These are phyloP conservation scores for Rhodophaea formosa DNA, from an alignment of 2,888 invertebrate species.

Conservation along the genomic window DNA sequence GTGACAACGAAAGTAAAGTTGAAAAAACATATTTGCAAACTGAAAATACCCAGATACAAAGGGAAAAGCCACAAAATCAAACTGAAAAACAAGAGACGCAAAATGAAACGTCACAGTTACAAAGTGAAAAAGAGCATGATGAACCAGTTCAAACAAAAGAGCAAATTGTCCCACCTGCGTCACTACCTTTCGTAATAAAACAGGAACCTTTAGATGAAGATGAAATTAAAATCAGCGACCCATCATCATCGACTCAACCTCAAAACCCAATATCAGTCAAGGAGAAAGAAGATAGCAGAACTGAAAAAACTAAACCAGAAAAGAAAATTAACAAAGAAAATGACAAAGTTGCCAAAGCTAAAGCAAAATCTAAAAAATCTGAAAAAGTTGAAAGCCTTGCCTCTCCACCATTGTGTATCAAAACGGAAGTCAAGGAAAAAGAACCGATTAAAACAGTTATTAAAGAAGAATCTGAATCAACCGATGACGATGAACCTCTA, in stretches of 20 bases:
- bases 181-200: slow-evolving; percentile 41
- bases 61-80: neutral
- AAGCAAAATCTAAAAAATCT: slow-evolving; percentile 44
- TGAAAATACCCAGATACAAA: neutral
- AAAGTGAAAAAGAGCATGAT: neutral
- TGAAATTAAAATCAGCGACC: slow-evolving; percentile 38
- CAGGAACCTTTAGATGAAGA: slow-evolving; percentile 67
- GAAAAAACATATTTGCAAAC: slow-evolving; percentile 20
- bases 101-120: slow-evolving; percentile 27
- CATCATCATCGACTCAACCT: slow-evolving; percentile 13
- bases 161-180: slow-evolving; percentile 27
- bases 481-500: slow-evolving; percentile 69
- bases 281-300: slow-evolving; percentile 34
- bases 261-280: neutral
- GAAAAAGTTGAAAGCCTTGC: slow-evolving; percentile 38
- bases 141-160: neutral
- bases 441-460: slow-evolving; percentile 45
- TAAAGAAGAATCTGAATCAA: slow-evolving; percentile 65
- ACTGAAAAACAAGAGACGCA: slow-evolving; percentile 7
- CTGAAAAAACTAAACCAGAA: slow-evolving; percentile 40
- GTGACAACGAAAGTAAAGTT: slow-evolving; percentile 44
- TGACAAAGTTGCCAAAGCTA: slow-evolving; percentile 46
- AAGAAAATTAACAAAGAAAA: slow-evolving; percentile 46
- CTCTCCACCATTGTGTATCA: slow-evolving; percentile 29
- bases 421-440: slow-evolving; percentile 48